Evolutionary conservation across 2,797 vertebrate species (phyloP).

Genomic region (Buphagus erythrorhynchus): DNA sequence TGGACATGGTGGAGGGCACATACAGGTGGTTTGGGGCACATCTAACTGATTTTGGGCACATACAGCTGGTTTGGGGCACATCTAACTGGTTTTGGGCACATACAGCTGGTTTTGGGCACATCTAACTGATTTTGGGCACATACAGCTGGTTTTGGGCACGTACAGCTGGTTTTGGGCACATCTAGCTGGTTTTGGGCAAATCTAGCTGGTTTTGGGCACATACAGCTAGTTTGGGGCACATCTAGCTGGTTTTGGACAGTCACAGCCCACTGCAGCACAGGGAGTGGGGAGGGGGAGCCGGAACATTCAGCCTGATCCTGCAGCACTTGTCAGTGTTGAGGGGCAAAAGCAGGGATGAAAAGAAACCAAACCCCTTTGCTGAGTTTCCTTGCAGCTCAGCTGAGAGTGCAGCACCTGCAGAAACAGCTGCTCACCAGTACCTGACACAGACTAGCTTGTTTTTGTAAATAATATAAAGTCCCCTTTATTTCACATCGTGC

Average conservation of each 20-base stretch:
- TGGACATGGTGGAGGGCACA: accelerated
- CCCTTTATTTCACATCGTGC: neutral
- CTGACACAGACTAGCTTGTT: neutral
- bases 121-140: too few species aligned
- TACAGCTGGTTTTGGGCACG: too few species aligned
- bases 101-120: too few species aligned
- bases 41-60: too few species aligned
- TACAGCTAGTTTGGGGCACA: too few species aligned
- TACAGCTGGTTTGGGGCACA: too few species aligned
- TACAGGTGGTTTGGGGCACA: neutral
- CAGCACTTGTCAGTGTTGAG: neutral
- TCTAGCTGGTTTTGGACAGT: neutral
- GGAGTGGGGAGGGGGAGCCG: accelerated
- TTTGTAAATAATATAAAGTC: constrained; percentile 26
- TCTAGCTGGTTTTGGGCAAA: too few species aligned
- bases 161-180: too few species aligned
- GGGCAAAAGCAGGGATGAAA: neutral
- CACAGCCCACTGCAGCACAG: neutral
- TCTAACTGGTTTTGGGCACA: too few species aligned
- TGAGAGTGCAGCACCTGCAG: neutral
- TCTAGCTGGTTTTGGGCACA: too few species aligned
- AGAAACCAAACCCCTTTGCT: neutral
- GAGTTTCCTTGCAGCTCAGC: neutral
- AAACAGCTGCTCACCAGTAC: neutral
- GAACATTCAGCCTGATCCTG: neutral